A percentile compares a stretch with the other conserved stretches of the same genome.
Conservation (phyloP, 2,888 invertebrate genomes). For the Ophion slaviceki region DNA sequence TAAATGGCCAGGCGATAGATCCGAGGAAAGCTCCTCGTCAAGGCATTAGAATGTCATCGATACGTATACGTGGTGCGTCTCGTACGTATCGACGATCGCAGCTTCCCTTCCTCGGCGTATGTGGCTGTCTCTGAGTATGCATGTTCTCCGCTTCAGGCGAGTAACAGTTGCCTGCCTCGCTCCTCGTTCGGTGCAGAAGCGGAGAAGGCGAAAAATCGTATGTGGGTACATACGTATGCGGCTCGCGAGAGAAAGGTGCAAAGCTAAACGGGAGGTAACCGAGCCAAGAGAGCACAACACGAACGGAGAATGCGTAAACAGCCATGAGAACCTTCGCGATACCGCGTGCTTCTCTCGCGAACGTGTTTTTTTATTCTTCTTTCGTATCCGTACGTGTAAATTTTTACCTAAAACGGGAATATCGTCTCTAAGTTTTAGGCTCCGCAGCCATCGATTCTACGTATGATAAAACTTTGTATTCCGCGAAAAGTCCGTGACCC, state of each 20-base stretch:
- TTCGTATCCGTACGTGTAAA: not conserved
- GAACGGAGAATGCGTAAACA: constrained; percentile 62
- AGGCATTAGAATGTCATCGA: constrained; percentile 43
- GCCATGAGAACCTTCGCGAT: constrained; percentile 61
- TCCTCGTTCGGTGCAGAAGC: not conserved
- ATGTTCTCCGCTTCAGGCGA: constrained; percentile 15
- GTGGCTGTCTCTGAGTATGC: not conserved
- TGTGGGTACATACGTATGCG: not conserved
- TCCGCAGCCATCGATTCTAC: not conserved
- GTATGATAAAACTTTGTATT: not conserved
- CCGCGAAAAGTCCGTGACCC: not conserved
- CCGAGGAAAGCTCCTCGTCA: constrained; percentile 1
- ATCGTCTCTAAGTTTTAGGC: not conserved
- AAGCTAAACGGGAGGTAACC: constrained; percentile 30
- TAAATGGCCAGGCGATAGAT: not conserved
- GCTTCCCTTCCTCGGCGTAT: constrained; percentile 31
- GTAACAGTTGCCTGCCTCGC: constrained; percentile 28
- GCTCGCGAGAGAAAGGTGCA: constrained; percentile 50
- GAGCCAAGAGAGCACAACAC: constrained; percentile 54
- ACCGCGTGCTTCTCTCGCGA: constrained; percentile 38
- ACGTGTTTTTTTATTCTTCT: constrained; percentile 17
- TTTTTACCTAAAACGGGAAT: not conserved
- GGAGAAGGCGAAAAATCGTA: constrained; percentile 30
- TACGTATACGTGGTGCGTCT: constrained; percentile 24
- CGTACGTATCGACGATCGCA: constrained; percentile 21